Base-by-base conservation (phyloP, 2,797 vertebrate species). In the Cuculus canorus region DNA sequence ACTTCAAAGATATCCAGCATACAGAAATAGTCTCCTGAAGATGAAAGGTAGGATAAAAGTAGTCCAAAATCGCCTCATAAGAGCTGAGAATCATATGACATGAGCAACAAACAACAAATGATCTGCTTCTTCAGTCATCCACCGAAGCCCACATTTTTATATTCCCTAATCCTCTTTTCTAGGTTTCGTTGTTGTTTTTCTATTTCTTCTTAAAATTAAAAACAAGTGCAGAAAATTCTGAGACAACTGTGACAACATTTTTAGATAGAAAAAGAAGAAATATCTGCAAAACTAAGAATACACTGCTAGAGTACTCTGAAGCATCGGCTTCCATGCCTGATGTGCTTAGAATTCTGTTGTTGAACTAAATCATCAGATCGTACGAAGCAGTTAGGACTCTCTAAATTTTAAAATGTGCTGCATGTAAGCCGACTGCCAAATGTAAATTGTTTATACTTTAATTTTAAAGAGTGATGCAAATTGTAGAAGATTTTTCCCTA, bases 1-100 rank as follows among this genome's bases (percentile, higher is more conserved):
- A 37, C 50, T 93, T 95, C 88, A 95, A 92, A 95, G 86, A 79
- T 4, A 92, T n/a, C 12, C 22, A 81, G 33, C 17, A 65, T 18
- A 53, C 23, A 72, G 39, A 56, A 66, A 32, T 7, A 48, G 8
- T 53, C 21, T 86, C 12, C 53, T 80, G 47, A 86, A 89, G 68
- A 88, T 86, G 64, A 91, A 90, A 97, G 45, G 13, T 71, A 66
- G 37, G 25, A 75, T 61, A 64, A 43, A 84, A 92, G n/a, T 45
- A 60, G 45, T 76, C 13, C 18, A 81, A 69, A 66, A 77, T 7
- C 6, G 41, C 10, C 5, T 78, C 19, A 37, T 48, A 33, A 59
- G 32, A 84, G 9, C 16, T 64, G 43, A 47, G 35, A 66, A 48
- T 37, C 25, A 5, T 21, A 33, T 17, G 7, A 45, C 7, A 41